Base-by-base conservation (phyloP, 2,888 invertebrate species). In the Agrochola lota region DNA sequence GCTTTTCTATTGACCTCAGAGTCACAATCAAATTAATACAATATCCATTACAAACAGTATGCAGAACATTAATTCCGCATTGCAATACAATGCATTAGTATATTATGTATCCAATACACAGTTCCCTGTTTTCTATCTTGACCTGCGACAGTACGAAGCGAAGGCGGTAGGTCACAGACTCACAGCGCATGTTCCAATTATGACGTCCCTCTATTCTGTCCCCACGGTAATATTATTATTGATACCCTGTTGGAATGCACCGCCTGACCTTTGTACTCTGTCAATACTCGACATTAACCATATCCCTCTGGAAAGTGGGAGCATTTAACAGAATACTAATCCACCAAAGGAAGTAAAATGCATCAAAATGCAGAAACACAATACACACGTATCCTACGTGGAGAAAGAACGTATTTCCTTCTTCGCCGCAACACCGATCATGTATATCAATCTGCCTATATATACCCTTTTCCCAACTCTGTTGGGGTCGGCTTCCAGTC, bases 141-240 rank as follows among this genome's bases (percentile, higher is more conserved):
- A 83, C 78, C 83, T 83, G 60, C 49, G 78, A 64, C 78, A 83
- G 43, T 15, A 30, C 6, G 23, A 17, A 55, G 49, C 20, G 11
- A 30, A 52, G 20, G 46, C 30, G 68, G 59, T 20, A 74, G 78
- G 74, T 82, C 67, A 71, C 17, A 26, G 30, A 3, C 59, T 57
- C 35, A 80, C 59, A 52, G 81, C 63, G 67, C 81, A 78, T 78
- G 67, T 40, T 52, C 66, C 78, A 82, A 82, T 73, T 67, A 67
- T 23, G 30, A 30, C 20, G 59, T 43, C 17, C 72, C 59, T 68
- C 40, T 20, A 78, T 17, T 40, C 60, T 30, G 62, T 63, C 49
- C 74, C 52, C 55, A 23, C 60, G 35, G 64, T 57, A 43, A 64
- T 77, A 77, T 62, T 63, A 12, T 40, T 68, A 68, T 52, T 75